phyloP scores from a whole-genome alignment of 2,888 invertebrate genomes.

The Xestoiulus laeticollis region DNA sequence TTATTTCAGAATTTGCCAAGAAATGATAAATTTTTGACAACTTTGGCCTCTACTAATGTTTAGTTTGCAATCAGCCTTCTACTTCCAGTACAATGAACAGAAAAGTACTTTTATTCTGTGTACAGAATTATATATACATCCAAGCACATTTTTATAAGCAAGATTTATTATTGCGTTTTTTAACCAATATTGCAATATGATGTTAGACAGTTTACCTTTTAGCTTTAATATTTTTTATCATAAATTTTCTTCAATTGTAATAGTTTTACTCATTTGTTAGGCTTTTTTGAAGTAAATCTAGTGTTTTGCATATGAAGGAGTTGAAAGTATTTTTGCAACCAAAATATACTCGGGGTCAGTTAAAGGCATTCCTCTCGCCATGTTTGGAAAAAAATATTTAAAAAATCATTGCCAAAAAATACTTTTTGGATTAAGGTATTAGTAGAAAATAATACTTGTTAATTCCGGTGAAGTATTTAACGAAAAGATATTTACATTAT shows the following conservation, averaged over 20 bases:
- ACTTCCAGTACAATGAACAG: neutral
- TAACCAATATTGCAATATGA: slow-evolving; percentile 30
- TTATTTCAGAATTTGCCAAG: slow-evolving; percentile 30
- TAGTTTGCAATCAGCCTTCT: neutral
- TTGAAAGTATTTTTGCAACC: neutral
- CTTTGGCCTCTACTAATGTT: slow-evolving; percentile 44
- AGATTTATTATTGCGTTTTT: neutral
- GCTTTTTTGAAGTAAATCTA: neutral
- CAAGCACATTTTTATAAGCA: slow-evolving; percentile 10
- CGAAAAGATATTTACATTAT: neutral
- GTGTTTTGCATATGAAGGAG: neutral
- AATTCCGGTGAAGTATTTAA: neutral
- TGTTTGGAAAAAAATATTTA: neutral
- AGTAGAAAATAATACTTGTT: slow-evolving; percentile 1
- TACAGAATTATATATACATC: slow-evolving; percentile 30
- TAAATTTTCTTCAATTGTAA: neutral
- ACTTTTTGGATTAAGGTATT: neutral
- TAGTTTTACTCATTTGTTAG: neutral
- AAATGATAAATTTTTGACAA: slow-evolving; percentile 24
- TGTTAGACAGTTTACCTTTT: neutral
- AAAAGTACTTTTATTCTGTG: neutral
- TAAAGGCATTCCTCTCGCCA: neutral
- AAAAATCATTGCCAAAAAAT: neutral
- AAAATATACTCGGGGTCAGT: neutral
- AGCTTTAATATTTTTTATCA: slow-evolving; percentile 27